These are phyloP conservation scores for Pelvicachromis taeniatus DNA, from an alignment of 2,113 vertebrate species.

Conservation along the genomic window DNA sequence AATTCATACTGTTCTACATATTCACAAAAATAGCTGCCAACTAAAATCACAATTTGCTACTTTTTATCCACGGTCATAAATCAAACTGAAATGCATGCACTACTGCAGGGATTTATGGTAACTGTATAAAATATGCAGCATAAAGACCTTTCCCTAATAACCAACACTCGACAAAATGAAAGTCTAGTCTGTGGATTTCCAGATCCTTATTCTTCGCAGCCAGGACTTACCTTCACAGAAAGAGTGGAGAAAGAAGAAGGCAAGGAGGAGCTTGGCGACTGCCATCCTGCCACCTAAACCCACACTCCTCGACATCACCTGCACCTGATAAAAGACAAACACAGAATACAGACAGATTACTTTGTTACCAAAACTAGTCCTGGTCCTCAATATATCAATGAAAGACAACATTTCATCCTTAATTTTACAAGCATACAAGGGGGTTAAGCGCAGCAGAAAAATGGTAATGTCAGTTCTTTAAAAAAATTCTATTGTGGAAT, in stretches of 20 bases:
- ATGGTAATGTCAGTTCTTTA: background rate
- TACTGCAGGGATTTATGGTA: background rate
- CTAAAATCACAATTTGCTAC: background rate
- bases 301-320: conserved; percentile 67
- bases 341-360: background rate
- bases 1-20: background rate
- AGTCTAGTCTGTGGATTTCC: background rate
- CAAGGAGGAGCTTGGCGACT: conserved; percentile 66
- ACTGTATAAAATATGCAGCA: background rate
- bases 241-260: conserved; percentile 63
- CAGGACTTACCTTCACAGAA: conserved; percentile 69
- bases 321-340: conserved; percentile 33
- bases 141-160: background rate
- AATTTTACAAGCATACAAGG: background rate
- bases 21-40: background rate
- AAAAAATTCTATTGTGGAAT: background rate
- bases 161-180: background rate
- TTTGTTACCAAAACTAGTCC: background rate
- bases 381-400: background rate
- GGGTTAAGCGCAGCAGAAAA: background rate
- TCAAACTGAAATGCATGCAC: background rate
- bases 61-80: background rate
- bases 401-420: background rate
- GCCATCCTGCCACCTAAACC: conserved; percentile 65
- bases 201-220: background rate